phyloP scores from a whole-genome alignment of 2,888 invertebrate species.

The Boloria selene region DNA sequence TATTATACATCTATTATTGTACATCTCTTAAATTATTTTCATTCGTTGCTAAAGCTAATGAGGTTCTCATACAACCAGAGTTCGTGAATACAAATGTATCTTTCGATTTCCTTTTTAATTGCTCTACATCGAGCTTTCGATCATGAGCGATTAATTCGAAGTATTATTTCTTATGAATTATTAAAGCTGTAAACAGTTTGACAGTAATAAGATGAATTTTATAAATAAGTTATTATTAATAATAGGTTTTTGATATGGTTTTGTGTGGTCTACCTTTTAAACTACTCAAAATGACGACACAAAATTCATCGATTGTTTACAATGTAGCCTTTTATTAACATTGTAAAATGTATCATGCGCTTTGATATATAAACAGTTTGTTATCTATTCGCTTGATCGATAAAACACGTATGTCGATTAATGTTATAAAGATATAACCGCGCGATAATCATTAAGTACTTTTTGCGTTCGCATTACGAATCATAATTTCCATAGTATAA shows the following conservation, averaged over 20 bases:
- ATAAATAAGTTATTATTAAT: slow-evolving; percentile 11
- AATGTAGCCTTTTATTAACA: slow-evolving; percentile 32
- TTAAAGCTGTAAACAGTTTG: slow-evolving; percentile 14
- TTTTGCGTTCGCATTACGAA: too few relatives aligned
- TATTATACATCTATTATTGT: slow-evolving; percentile 21
- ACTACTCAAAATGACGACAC: slow-evolving; percentile 19
- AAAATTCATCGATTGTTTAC: slow-evolving; percentile 27
- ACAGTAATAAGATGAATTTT: slow-evolving; percentile 19
- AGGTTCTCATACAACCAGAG: slow-evolving; percentile 1
- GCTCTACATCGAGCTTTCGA: slow-evolving; percentile 14
- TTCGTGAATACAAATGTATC: slow-evolving; percentile 11
- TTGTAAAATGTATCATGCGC: slow-evolving; percentile 31
- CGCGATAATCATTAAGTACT: slow-evolving; percentile 9
- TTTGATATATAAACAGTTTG: slow-evolving; percentile 25
- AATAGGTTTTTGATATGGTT: slow-evolving; percentile 12
- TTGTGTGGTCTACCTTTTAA: slow-evolving; percentile 41
- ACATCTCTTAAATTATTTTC: slow-evolving; percentile 10
- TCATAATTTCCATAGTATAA: too few relatives aligned
- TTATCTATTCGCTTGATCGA: slow-evolving; percentile 24
- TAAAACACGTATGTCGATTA: slow-evolving; percentile 26
- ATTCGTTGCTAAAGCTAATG: slow-evolving; percentile 5
- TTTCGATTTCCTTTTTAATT: slow-evolving; percentile 27
- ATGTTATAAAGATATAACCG: slow-evolving; percentile 27
- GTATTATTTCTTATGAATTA: slow-evolving; percentile 18
- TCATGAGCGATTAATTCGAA: slow-evolving; percentile 24